Conservation (phyloP, 2,797 vertebrate species). For the Aldrovandia affinis region DNA sequence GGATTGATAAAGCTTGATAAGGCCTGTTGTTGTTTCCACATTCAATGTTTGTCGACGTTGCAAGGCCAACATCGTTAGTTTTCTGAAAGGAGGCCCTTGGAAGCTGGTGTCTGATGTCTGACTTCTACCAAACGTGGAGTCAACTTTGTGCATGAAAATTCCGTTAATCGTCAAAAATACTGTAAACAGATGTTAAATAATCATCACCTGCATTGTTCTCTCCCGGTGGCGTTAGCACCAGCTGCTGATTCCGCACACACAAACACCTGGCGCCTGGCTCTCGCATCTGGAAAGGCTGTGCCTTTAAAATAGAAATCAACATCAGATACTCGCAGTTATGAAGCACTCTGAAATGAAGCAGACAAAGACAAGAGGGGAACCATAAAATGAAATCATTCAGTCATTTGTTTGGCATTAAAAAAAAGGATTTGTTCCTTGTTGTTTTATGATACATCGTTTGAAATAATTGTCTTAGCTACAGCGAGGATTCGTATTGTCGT, state of each 20-base stretch:
- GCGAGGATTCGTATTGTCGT: not conserved
- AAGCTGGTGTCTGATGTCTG: no score
- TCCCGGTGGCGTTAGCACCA: constrained; percentile 1
- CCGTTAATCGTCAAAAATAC: not conserved
- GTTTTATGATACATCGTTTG: not conserved
- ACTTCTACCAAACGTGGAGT: no score
- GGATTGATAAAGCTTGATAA: no score
- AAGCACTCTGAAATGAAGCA: not conserved
- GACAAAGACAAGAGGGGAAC: constrained; percentile 11
- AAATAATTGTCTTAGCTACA: not conserved
- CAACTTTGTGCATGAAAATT: not conserved
- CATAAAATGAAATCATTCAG: not conserved
- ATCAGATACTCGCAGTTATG: not conserved
- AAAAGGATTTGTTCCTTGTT: not conserved
- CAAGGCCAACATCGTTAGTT: not conserved
- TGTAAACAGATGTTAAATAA: constrained; percentile 3
- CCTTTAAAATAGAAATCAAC: not conserved
- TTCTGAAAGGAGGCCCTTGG: no score
- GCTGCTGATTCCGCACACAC: not conserved
- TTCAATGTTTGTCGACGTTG: not conserved
- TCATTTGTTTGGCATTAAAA: constrained; percentile 1
- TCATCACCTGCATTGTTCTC: not conserved
- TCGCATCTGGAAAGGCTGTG: constrained; percentile 10
- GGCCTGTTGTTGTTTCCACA: not conserved
- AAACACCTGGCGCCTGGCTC: not conserved